These are phyloP conservation scores for Cataglyphis hispanica DNA, from an alignment of 1,140 invertebrate genomes.

Conservation along the genomic window DNA sequence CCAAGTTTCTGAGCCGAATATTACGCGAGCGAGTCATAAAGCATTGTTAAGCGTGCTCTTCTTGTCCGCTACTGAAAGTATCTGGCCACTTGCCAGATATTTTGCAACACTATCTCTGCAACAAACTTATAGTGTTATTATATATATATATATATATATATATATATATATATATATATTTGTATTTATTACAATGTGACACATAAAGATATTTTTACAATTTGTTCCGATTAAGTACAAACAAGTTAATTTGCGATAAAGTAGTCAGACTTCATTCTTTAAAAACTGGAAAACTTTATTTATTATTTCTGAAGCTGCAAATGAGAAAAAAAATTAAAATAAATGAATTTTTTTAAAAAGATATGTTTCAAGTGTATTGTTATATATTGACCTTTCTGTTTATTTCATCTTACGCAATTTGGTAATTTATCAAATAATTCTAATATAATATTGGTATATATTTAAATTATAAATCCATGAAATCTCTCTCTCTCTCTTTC, in stretches of 20 bases:
- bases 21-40: slow-evolving; percentile 37
- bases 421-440: background rate
- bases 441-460: background rate
- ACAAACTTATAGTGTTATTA: slow-evolving; percentile 21
- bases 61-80: slow-evolving; percentile 19
- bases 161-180: background rate
- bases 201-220: background rate
- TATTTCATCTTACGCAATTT: background rate
- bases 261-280: background rate
- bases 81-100: background rate
- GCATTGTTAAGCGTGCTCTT: slow-evolving; percentile 18
- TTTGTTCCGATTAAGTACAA: background rate
- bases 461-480: background rate
- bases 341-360: background rate
- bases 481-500: background rate
- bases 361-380: background rate
- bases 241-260: background rate
- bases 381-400: background rate
- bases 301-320: background rate
- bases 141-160: no score
- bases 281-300: background rate
- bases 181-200: background rate
- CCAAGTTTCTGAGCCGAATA: slow-evolving; percentile 39
- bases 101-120: background rate
- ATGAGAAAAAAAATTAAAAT: background rate